These are phyloP conservation scores for Cacoxenus indagator DNA, from an alignment of 2,888 invertebrate species.

Conservation along the genomic window DNA sequence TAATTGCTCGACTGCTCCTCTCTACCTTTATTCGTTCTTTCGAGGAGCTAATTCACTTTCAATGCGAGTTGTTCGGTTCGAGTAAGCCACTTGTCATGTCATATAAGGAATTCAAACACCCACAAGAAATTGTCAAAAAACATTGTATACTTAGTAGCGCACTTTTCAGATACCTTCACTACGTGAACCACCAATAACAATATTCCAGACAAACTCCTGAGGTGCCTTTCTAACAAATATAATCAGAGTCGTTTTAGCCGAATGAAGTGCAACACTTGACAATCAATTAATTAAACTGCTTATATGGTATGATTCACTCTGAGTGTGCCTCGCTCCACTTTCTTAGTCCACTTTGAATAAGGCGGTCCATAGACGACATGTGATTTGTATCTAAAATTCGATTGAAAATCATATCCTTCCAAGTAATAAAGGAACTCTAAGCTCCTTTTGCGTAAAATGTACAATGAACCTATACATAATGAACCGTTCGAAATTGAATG, in stretches of 20 bases:
- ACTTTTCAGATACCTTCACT: not conserved
- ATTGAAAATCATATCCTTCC: too few species aligned
- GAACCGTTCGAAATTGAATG: too few species aligned
- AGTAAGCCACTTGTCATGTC: not conserved
- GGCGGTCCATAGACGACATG: not conserved
- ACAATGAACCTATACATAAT: too few species aligned
- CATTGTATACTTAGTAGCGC: constrained; percentile 11
- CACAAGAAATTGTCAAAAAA: constrained; percentile 28
- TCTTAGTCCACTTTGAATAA: not conserved
- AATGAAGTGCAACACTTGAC: constrained; percentile 3
- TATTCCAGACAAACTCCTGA: too few species aligned
- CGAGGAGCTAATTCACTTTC: not conserved
- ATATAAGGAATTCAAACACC: not conserved
- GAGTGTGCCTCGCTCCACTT: constrained; percentile 31
- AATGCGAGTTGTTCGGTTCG: not conserved
- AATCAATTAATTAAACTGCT: constrained; percentile 47
- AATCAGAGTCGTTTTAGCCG: not conserved
- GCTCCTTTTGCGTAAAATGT: too few species aligned
- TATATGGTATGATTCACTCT: constrained; percentile 63
- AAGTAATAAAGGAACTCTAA: too few species aligned
- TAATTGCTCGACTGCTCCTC: too few species aligned
- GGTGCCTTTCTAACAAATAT: too few species aligned
- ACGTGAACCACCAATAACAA: too few species aligned
- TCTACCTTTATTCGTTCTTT: too few species aligned
- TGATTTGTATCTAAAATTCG: too few species aligned